Base-by-base conservation (phyloP, 2,888 invertebrate genomes). In the Cynaeus angustus region DNA sequence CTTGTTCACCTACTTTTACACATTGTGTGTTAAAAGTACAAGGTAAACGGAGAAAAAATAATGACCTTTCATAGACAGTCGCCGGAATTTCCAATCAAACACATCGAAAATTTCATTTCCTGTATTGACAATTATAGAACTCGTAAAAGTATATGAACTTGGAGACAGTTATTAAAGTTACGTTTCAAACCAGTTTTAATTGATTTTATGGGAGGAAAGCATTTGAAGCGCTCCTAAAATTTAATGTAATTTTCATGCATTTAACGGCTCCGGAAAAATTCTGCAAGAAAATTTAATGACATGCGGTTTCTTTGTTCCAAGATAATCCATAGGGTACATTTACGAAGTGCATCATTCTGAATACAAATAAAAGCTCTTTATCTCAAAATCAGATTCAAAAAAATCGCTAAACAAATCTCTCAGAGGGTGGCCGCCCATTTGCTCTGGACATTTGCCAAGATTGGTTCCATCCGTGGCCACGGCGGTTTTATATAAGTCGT, bases 1-100 rank as follows among this genome's bases (percentile, higher is more conserved):
- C 68, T 61, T 61, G 68, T 59, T 52, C 67, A 67, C 56, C 67
- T 59, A 67, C 59, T 67, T 67, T 67, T 67, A 43, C 52, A 59
- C 67, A 46, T 37, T 66, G 66, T 66, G 65, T 55, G 56, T 56
- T 14, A 62, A 64, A 61, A 46, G 43, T 61, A 37, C 48, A 45
- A 13, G 6, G 37, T 30, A 61, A 45, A 59, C 33, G 9, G 13
- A 9, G 10, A 52, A 64, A 53, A 64, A 64, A 53, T 64, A 53
- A 64, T 30, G 37, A 10, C 13, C 59, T 10, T 58, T 30, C 46
- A 30, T 14, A n/a, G 10, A 14, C 45, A 46, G 26, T 46, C 56
- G 10, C 6, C 37, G 56, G 16, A 38, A 55, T 55, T 55, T 55
- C 33, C n/a, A 7, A 16, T 52, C 52, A 30, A 33, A 26, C 55